phyloP scores from a whole-genome alignment of 2,888 invertebrate species.

The Halictus quadricinctus region DNA sequence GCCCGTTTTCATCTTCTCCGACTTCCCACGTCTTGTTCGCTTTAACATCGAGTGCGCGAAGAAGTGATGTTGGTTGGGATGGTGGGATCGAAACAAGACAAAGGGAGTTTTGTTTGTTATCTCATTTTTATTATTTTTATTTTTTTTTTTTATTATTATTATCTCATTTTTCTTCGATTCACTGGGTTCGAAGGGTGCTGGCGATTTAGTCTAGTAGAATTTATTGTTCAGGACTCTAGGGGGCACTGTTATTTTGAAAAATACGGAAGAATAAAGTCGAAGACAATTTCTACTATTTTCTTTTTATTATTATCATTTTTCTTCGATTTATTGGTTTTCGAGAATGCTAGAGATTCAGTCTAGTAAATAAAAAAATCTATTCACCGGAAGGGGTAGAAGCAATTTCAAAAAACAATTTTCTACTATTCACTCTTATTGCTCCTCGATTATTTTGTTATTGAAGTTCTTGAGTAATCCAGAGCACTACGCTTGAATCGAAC shows the following conservation, averaged over 20 bases:
- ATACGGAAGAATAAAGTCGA: background rate
- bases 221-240: no score
- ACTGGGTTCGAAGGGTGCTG: background rate
- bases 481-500: no score
- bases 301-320: background rate
- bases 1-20: background rate
- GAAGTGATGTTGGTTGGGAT: background rate
- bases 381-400: no score
- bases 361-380: no score
- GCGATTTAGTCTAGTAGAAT: background rate
- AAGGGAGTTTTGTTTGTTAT: background rate
- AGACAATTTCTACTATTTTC: background rate
- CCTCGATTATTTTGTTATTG: no score
- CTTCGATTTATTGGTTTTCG: background rate
- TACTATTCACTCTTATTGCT: no score
- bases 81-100: background rate
- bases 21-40: background rate
- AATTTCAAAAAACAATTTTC: no score
- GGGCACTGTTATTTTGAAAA: background rate
- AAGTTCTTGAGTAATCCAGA: no score
- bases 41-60: background rate
- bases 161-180: no score
- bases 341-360: background rate
- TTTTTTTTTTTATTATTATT: no score
- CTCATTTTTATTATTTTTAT: background rate